Evolutionary conservation across 2,888 invertebrate genomes (phyloP), one percentile per base, ranked within the genome.

Genomic region (Galerucella pusilla): DNA sequence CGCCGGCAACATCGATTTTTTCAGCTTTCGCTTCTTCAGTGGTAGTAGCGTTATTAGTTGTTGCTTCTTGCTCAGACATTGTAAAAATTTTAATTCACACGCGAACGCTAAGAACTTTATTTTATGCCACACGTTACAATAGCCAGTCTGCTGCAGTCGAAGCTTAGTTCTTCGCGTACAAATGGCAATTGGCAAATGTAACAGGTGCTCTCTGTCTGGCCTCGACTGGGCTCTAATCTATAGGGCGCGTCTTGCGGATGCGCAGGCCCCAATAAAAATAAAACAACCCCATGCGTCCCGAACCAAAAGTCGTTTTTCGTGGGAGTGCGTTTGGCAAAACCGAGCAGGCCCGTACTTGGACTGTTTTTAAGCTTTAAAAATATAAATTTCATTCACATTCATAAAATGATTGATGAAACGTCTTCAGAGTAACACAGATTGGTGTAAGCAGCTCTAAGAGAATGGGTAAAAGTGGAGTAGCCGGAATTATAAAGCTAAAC

Each of bases 181-280:
- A 65, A 65, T 49, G 46, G 46, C 46, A 46, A 65, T 46, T 49
- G 46, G 46, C 64, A 65, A 65, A 65, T 65, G 83, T 85, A 85
- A 85, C 85, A 85, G 85, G 85, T 85, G 85, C 84, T 82, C 65
- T 42, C 64, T 69, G 60, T 67, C 64, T 49, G 49, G 64, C 64
- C 46, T 65, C 75, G 81, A 74, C 78, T 79, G 81, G 81, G 83
- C 66, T 72, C n/a, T 72, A 72, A 72, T 69, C 69, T 71, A 70
- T 73, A 73, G 86, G 85, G 87, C 86, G 87, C 86, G 86, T 84
- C 86, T 78, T 79, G 74, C 20, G 25, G 46, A 46, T 49, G 80
- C 84, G 85, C 85, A 83, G 83, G 86, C n/a, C n/a, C 35, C 20
- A 78, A 77, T 57, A 78, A 81, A 42, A 83, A 79, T 77, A 82